Percentiles rank a stretch among this genome's conserved stretches.
These are phyloP conservation scores for Xanthia icteritia DNA, from an alignment of 2,888 invertebrate genomes.

Conservation along the genomic window DNA sequence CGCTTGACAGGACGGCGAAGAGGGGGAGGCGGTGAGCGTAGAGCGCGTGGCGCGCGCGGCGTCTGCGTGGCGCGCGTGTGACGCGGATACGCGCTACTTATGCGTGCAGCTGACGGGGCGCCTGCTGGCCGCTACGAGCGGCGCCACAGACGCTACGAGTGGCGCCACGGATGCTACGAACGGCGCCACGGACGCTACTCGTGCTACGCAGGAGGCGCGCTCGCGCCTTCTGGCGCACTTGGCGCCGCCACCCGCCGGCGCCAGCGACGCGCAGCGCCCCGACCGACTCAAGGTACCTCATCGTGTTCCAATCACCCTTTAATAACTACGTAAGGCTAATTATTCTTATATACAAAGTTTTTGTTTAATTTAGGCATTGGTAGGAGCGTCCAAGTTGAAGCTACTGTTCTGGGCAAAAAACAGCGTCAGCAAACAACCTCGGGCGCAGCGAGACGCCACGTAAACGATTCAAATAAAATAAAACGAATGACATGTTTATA, in stretches of 20 bases:
- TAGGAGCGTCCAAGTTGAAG: constrained; percentile 68
- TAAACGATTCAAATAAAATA: constrained; percentile 18
- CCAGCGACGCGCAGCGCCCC: constrained; percentile 33
- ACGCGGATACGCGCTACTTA: constrained; percentile 29
- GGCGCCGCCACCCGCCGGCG: constrained; percentile 50
- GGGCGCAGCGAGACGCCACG: background rate
- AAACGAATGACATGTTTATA: constrained; percentile 2
- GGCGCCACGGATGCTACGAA: background rate
- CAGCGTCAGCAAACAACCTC: constrained; percentile 3
- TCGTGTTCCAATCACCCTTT: background rate
- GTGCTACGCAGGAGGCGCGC: constrained; percentile 19
- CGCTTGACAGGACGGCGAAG: background rate
- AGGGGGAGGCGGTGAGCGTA: constrained; percentile 11
- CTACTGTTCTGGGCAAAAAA: constrained; percentile 62
- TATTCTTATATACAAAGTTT: background rate
- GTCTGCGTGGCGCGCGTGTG: constrained; percentile 45
- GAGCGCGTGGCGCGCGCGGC: constrained; percentile 28
- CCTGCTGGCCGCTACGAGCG: constrained; percentile 32
- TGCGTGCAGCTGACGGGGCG: constrained; percentile 52
- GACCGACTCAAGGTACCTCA: constrained; percentile 52
- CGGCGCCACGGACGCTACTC: background rate
- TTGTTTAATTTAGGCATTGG: constrained; percentile 65
- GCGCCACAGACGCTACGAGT: background rate
- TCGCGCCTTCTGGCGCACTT: constrained; percentile 42
- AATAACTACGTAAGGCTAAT: background rate